Evolutionary conservation across 2,797 vertebrate genomes (phyloP).

Genomic region (Melanitta fusca): DNA sequence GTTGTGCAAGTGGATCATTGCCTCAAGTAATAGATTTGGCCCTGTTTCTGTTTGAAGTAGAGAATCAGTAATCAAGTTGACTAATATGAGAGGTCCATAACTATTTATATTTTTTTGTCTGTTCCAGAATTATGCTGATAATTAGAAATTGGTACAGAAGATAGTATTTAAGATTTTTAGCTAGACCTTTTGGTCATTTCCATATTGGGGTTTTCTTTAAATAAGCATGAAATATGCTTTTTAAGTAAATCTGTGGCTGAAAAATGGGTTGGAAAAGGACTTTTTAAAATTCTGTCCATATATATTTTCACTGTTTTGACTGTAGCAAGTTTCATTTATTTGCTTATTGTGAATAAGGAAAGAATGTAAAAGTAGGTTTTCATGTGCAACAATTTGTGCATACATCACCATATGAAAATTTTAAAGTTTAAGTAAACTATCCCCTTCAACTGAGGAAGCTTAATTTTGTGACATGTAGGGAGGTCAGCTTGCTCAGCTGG

Average conservation of each 20-base stretch:
- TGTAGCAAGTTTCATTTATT: background rate
- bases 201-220: background rate
- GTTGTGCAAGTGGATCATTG: background rate
- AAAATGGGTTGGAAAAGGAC: background rate
- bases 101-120: background rate
- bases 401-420: background rate
- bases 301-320: background rate
- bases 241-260: background rate
- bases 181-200: background rate
- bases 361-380: background rate
- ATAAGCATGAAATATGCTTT: background rate
- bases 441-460: background rate
- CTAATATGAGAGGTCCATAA: background rate
- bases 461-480: background rate
- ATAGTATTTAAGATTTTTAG: background rate
- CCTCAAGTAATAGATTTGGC: background rate
- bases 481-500: background rate
- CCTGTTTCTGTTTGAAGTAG: background rate
- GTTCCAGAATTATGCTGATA: background rate
- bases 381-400: background rate
- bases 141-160: background rate
- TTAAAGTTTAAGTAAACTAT: background rate
- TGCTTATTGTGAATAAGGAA: background rate
- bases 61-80: background rate
- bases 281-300: background rate